Conservation (phyloP, 2,888 invertebrate genomes). For the Trisateles emortualis region DNA sequence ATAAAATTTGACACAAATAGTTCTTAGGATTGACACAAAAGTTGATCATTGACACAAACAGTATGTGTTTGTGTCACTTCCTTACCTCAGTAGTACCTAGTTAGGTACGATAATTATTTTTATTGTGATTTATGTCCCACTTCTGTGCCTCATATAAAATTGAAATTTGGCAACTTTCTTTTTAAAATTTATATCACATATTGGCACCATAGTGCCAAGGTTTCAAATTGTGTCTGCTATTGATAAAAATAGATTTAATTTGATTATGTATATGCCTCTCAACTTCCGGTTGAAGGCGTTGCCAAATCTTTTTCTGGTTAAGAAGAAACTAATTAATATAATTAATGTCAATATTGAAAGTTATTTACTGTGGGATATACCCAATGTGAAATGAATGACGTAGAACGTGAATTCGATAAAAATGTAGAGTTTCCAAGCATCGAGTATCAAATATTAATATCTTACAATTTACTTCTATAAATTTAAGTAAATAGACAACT, state of each 20-base stretch:
- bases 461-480: no score
- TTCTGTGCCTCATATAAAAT: neutral
- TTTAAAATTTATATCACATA: neutral
- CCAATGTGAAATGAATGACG: neutral
- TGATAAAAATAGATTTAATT: slow-evolving; percentile 37
- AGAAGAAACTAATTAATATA: slow-evolving; percentile 15
- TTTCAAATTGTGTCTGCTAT: slow-evolving; percentile 35
- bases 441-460: no score
- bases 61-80: no score
- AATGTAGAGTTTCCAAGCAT: no score
- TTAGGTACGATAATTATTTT: neutral
- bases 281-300: slow-evolving; percentile 26
- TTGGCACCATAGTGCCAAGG: slow-evolving; percentile 13
- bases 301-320: slow-evolving; percentile 32
- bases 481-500: no score
- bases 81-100: no score
- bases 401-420: neutral
- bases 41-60: no score
- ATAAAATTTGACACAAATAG: no score
- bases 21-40: no score
- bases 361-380: neutral
- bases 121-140: no score
- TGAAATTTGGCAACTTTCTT: slow-evolving; percentile 9
- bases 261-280: slow-evolving; percentile 34
- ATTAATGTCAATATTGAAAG: neutral